phyloP scores from a whole-genome alignment of 2,113 vertebrate species.

The Xyliphius kryptos region DNA sequence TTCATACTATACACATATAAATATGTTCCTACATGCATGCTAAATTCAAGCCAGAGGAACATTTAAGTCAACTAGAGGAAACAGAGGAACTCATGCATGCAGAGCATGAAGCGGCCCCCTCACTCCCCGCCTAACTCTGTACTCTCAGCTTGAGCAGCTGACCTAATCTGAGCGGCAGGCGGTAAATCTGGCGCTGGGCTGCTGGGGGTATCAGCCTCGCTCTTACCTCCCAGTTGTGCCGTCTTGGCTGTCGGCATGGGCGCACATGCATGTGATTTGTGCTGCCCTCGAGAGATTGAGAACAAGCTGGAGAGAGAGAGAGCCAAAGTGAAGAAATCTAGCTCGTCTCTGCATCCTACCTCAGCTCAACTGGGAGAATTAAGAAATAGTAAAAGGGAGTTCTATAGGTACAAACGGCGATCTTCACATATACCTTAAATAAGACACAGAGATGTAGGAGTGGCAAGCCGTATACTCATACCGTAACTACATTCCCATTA shows the following conservation, averaged over 20 bases:
- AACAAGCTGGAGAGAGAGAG: neutral
- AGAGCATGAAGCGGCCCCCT: neutral
- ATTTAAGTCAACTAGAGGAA: slow-evolving; percentile 18
- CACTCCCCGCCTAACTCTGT: slow-evolving; percentile 10
- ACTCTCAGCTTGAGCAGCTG: slow-evolving; percentile 33
- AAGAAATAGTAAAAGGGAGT: neutral
- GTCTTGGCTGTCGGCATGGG: slow-evolving; percentile 21
- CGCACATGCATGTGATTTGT: slow-evolving; percentile 40
- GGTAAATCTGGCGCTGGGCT: slow-evolving; percentile 28
- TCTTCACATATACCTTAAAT: slow-evolving; percentile 9
- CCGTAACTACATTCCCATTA: neutral
- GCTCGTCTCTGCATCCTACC: neutral
- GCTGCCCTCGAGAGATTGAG: slow-evolving; percentile 21
- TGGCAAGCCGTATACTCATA: neutral
- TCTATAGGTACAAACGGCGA: neutral
- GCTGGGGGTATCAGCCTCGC: slow-evolving; percentile 23
- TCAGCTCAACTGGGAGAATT: neutral
- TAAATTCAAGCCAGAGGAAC: slow-evolving; percentile 3
- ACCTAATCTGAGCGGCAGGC: slow-evolving; percentile 34
- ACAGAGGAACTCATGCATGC: slow-evolving; percentile 10
- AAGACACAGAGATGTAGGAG: neutral
- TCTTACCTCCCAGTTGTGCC: slow-evolving; percentile 23
- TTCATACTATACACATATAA: too few species aligned
- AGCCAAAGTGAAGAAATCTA: neutral
- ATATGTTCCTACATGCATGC: neutral